Base-by-base conservation (phyloP, 2,888 invertebrate species). In the Monopis laevigella region DNA sequence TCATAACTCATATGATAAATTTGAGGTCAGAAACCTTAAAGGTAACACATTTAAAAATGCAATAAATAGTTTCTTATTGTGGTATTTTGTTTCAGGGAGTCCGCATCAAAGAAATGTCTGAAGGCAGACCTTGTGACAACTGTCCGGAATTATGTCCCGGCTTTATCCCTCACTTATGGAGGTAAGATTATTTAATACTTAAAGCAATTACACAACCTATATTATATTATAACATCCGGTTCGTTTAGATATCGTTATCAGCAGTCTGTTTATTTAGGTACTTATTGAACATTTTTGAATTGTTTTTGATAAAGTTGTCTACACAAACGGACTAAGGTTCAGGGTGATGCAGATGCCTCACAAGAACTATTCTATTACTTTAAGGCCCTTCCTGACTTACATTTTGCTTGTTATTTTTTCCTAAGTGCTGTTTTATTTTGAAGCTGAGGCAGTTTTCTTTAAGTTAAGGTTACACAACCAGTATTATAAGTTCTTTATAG, bases 141-240 rank as follows among this genome's bases (percentile, higher is more conserved):
- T 96, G 95, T 63, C 88, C 86, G 43, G 89, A 91, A 56, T 82
- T 86, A 46, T 95, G 94, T 65, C 84, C 89, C 10, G 95, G 95
- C 36, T 96, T 92, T 71, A 85, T 86, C 44, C 86, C 89, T 42
- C 95, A 96, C 67, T 82, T 85, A 53, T 96, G 94, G 94, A 89
- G 95, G 95, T 95, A 73, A 86, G 90, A 82, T 19, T 11, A 29
- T 11, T n/a, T 5, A n/a, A 29, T n/a, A n/a, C 5, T n/a, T n/a
- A 36, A 12, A 21, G 3, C 16, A 21, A 36, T 32, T 21, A 36
- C 36, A 21, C 16, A 21, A 21, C 21, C n/a, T n/a, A n/a, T n/a
- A n/a, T n/a, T n/a, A n/a, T n/a, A n/a, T n/a, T 17, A n/a, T 32
- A 32, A 21, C 36, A 36, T 36, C 36, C 36, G 36, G 36, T 21